A percentile compares a stretch with the other conserved stretches of the same genome.
Evolutionary conservation across 2,797 vertebrate species (phyloP).

Genomic region (Dipus sagitta): DNA sequence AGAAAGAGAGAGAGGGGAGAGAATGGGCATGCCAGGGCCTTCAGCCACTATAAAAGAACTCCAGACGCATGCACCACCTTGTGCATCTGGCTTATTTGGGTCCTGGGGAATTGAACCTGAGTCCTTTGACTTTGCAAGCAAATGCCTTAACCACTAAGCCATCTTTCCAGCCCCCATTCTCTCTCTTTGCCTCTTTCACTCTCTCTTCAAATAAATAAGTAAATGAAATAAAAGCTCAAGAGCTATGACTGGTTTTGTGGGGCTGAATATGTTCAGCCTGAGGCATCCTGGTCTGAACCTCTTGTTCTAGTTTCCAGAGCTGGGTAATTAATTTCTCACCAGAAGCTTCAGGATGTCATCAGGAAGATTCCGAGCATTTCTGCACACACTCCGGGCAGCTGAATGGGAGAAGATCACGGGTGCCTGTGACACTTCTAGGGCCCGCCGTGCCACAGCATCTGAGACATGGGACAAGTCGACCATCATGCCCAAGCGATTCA

Average conservation of each 20-base stretch:
- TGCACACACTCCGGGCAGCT: slow-evolving; percentile 90
- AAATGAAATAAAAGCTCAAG: no score
- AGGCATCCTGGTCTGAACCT: not conserved
- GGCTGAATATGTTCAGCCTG: not conserved
- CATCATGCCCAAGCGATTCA: slow-evolving; percentile 97
- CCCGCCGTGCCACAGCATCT: slow-evolving; percentile 86
- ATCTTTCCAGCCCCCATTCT: no score
- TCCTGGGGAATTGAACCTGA: no score
- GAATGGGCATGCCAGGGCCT: no score
- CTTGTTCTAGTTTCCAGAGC: slow-evolving; percentile 1
- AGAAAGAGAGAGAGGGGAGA: no score
- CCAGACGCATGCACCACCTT: no score
- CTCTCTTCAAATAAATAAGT: no score
- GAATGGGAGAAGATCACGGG: slow-evolving; percentile 98
- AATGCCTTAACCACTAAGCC: no score
- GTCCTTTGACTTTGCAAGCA: no score
- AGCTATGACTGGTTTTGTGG: not conserved
- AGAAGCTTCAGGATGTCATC: slow-evolving; percentile 91
- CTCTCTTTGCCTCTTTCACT: no score
- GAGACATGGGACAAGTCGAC: slow-evolving; percentile 96
- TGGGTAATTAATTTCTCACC: slow-evolving; percentile 86
- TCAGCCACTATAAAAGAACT: no score
- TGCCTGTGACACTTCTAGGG: slow-evolving; percentile 90
- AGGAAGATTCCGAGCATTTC: slow-evolving; percentile 92
- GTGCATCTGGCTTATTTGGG: no score